phyloP scores from a whole-genome alignment of 1,140 invertebrate genomes.

The Pseudoatta argentina region DNA sequence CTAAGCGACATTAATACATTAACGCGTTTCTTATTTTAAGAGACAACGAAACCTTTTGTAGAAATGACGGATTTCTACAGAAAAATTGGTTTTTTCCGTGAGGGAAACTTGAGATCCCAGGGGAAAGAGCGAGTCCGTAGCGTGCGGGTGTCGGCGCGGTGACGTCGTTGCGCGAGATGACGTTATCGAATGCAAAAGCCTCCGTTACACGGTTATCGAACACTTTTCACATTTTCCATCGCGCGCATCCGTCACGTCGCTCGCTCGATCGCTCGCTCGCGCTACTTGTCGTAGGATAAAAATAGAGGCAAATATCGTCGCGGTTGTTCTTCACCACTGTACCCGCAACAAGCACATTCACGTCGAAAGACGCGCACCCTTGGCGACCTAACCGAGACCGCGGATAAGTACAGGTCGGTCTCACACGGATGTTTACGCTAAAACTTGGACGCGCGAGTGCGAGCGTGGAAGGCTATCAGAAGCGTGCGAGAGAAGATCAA shows the following conservation, averaged over 20 bases:
- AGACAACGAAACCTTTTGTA: not conserved
- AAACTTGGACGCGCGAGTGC: constrained; percentile 58
- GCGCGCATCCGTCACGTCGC: constrained; percentile 54
- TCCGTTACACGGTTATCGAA: constrained; percentile 62
- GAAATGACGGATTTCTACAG: constrained; percentile 38
- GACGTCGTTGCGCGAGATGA: constrained; percentile 62
- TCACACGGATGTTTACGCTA: constrained; percentile 63
- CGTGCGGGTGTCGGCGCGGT: constrained; percentile 55
- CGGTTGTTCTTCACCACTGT: constrained; percentile 41
- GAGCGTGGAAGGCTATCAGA: constrained; percentile 38
- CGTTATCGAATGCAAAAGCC: constrained; percentile 65
- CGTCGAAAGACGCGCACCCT: constrained; percentile 4
- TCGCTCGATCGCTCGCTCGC: constrained; percentile 7
- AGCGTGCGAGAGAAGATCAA: constrained; percentile 16
- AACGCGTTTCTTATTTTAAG: not conserved
- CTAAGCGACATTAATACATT: not conserved
- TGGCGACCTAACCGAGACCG: constrained; percentile 27
- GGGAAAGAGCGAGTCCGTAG: constrained; percentile 28
- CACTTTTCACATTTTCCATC: constrained; percentile 63
- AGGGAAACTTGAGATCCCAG: constrained; percentile 39
- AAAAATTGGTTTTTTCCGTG: constrained; percentile 59
- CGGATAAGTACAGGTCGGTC: constrained; percentile 39
- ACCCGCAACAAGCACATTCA: not conserved
- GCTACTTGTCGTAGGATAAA: constrained; percentile 25
- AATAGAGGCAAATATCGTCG: constrained; percentile 62